phyloP scores from a whole-genome alignment of 2,797 vertebrate species.

The Avahi laniger region DNA sequence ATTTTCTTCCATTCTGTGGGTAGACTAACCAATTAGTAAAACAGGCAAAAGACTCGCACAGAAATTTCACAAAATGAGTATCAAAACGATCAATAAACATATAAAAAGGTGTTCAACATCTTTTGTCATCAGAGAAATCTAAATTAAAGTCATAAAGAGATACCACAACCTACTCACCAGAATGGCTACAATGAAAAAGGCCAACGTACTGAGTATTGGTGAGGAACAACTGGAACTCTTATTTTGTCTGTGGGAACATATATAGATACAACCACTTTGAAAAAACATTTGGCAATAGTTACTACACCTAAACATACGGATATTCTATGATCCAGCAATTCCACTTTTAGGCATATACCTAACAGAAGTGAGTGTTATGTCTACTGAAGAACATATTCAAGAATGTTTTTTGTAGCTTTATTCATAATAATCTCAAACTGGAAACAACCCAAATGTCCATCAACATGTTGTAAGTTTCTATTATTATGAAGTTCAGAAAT shows the following conservation, averaged over 20 bases:
- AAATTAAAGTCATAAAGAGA: not conserved
- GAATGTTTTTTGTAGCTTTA: constrained; percentile 25
- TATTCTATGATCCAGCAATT: not conserved
- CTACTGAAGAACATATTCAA: not conserved
- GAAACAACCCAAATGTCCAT: not conserved
- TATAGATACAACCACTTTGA: not conserved
- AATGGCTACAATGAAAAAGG: not conserved
- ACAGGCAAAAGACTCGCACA: not conserved
- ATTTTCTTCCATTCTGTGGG: not conserved
- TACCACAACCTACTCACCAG: not conserved
- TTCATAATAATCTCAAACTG: not conserved
- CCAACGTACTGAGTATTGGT: not conserved
- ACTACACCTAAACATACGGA: not conserved
- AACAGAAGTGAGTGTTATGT: not conserved
- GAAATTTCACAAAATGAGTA: not conserved
- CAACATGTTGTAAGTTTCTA: not conserved
- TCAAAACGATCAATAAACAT: not conserved
- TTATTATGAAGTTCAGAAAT: not conserved
- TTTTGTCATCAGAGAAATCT: not conserved
- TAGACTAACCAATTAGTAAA: not conserved
- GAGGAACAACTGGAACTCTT: not conserved
- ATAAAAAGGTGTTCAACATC: not conserved
- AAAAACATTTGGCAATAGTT: not conserved
- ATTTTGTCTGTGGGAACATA: not conserved
- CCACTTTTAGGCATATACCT: not conserved